These are phyloP conservation scores for Erinaceus europaeus DNA, from an alignment of 2,113 vertebrate species.

Conservation along the genomic window DNA sequence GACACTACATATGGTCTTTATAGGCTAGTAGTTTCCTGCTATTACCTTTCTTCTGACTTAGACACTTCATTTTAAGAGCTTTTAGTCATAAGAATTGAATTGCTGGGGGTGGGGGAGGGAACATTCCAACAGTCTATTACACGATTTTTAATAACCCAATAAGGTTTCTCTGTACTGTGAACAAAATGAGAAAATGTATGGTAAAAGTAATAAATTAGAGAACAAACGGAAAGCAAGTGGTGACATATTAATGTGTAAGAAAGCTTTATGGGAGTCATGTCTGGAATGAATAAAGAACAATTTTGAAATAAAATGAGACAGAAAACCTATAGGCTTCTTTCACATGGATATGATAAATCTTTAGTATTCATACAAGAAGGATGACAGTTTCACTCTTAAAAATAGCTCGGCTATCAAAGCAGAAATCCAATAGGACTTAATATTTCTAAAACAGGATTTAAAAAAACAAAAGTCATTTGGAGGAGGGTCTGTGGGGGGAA, in stretches of 20 bases:
- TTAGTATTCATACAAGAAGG: background rate
- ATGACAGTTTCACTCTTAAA: background rate
- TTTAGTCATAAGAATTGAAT: background rate
- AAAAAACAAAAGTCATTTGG: background rate
- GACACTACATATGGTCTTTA: background rate
- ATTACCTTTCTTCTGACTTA: background rate
- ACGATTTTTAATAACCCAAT: slow-evolving; percentile 47
- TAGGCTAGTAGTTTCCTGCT: background rate
- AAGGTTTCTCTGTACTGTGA: slow-evolving; percentile 20
- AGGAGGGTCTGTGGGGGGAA: background rate
- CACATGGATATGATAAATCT: background rate
- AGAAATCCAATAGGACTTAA: background rate
- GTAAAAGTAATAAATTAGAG: background rate
- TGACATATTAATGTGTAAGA: background rate
- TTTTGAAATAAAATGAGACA: background rate
- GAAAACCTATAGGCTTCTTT: background rate
- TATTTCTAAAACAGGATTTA: background rate
- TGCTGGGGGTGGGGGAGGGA: background rate
- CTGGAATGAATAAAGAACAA: background rate
- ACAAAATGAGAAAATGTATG: slow-evolving; percentile 3
- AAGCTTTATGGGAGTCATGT: background rate
- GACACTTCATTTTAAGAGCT: background rate
- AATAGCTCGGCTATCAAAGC: background rate
- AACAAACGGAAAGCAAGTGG: background rate
- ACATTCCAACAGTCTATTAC: background rate